Evolutionary conservation across 2,888 invertebrate genomes (phyloP).

Genomic region (Diaprepes abbreviatus): DNA sequence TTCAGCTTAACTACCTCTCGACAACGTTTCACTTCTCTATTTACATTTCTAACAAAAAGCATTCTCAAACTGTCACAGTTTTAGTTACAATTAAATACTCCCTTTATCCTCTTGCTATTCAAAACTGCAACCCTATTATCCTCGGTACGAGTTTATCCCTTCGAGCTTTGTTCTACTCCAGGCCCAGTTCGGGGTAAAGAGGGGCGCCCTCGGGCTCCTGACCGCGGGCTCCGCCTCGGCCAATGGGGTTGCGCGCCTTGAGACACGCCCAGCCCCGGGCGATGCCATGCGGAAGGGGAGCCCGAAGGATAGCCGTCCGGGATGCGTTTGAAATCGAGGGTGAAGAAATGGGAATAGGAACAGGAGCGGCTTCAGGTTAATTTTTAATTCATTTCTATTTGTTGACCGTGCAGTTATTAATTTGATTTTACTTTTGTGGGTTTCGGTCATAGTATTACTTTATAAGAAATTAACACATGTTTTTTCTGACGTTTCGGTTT

Average conservation of each 20-base stretch:
- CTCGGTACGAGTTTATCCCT: slow-evolving; percentile 8
- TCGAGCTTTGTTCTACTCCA: slow-evolving; percentile 4
- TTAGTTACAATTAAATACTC: slow-evolving; percentile 3
- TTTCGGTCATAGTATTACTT: too few species aligned
- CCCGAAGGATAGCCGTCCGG: slow-evolving; percentile 26
- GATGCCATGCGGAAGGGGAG: slow-evolving; percentile 26
- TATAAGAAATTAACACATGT: too few species aligned
- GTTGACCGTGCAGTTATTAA: too few species aligned
- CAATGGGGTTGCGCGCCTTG: slow-evolving; percentile 27
- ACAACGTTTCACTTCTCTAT: background rate
- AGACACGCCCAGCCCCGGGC: slow-evolving; percentile 43
- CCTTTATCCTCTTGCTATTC: slow-evolving; percentile 16
- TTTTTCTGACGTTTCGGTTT: too few species aligned
- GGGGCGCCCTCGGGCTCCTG: slow-evolving; percentile 10
- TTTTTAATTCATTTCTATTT: too few species aligned
- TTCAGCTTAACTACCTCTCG: too few species aligned
- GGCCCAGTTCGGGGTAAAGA: slow-evolving; percentile 21
- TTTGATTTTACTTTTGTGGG: too few species aligned
- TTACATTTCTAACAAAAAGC: slow-evolving; percentile 3
- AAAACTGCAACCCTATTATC: slow-evolving; percentile 13
- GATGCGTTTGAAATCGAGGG: slow-evolving; percentile 19
- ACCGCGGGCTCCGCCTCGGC: slow-evolving; percentile 24
- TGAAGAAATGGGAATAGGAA: background rate
- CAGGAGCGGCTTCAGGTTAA: background rate
- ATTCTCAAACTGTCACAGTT: slow-evolving; percentile 20